Percentiles rank a stretch among this genome's conserved stretches.
These are phyloP conservation scores for Melitaea athalia DNA, from an alignment of 2,888 invertebrate species.

Conservation along the genomic window DNA sequence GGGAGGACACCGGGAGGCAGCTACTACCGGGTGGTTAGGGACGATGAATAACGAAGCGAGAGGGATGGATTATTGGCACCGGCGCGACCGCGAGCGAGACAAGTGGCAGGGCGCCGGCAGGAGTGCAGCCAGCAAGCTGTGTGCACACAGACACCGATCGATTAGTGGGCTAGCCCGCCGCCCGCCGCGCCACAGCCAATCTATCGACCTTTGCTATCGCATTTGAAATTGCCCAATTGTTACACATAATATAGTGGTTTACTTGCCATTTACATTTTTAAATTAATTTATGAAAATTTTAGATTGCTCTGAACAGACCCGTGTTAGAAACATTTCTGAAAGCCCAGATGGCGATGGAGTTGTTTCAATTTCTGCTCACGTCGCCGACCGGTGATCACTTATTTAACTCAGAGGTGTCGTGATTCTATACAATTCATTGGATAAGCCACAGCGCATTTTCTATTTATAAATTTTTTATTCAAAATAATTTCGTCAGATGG, in stretches of 20 bases:
- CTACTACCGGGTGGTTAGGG: conserved; percentile 77
- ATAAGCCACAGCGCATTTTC: conserved; percentile 68
- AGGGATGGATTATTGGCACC: conserved; percentile 65
- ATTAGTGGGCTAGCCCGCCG: conserved; percentile 66
- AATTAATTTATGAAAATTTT: neutral
- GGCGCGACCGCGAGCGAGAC: conserved; percentile 62
- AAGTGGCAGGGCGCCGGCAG: conserved; percentile 62
- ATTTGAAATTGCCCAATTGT: conserved; percentile 64
- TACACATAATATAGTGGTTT: conserved; percentile 18
- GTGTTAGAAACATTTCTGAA: conserved; percentile 34
- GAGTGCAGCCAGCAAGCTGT: conserved; percentile 58
- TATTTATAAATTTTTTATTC: conserved; percentile 75
- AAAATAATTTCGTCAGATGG: conserved; percentile 71
- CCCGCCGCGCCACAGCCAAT: conserved; percentile 64
- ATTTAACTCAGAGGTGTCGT: conserved; percentile 76
- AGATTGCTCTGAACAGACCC: neutral
- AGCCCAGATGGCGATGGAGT: conserved; percentile 53
- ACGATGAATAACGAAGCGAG: conserved; percentile 76
- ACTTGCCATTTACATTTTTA: neutral
- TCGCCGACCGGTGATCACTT: conserved; percentile 76
- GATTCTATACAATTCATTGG: conserved; percentile 74
- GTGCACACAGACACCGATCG: conserved; percentile 79
- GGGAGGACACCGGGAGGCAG: conserved; percentile 73
- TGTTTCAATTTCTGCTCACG: conserved; percentile 65
- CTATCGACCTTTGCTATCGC: conserved; percentile 70